These are phyloP conservation scores for Rhinolophus sinicus DNA, from an alignment of 2,113 vertebrate species.

Conservation along the genomic window DNA sequence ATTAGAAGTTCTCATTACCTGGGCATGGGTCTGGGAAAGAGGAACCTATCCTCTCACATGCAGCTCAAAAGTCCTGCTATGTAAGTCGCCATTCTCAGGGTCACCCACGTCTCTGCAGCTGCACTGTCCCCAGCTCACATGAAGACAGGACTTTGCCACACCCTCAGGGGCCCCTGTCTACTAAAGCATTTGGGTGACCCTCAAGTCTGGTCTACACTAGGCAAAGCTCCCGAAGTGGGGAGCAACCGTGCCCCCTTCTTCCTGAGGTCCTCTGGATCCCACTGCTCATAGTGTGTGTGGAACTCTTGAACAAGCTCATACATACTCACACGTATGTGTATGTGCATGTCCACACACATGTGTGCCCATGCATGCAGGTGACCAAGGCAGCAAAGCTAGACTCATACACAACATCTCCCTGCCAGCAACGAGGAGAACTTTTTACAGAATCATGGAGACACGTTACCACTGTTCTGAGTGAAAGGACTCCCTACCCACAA, in stretches of 20 bases:
- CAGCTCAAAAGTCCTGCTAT: neutral
- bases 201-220: neutral
- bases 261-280: neutral
- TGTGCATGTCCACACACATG: neutral
- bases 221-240: neutral
- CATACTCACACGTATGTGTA: no score
- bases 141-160: neutral
- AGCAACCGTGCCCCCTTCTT: neutral
- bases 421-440: neutral
- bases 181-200: neutral
- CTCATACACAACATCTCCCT: neutral
- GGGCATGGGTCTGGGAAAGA: neutral
- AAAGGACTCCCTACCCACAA: neutral
- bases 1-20: neutral
- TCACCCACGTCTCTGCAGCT: no score
- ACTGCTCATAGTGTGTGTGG: neutral
- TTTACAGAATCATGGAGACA: neutral
- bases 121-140: neutral
- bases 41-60: neutral
- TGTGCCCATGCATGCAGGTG: rapidly evolving
- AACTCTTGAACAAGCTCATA: no score
- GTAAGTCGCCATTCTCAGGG: neutral
- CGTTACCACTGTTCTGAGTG: no score
- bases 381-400: neutral
- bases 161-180: neutral